Conservation (phyloP, 2,888 invertebrate genomes). For the Andrena bicolor region DNA sequence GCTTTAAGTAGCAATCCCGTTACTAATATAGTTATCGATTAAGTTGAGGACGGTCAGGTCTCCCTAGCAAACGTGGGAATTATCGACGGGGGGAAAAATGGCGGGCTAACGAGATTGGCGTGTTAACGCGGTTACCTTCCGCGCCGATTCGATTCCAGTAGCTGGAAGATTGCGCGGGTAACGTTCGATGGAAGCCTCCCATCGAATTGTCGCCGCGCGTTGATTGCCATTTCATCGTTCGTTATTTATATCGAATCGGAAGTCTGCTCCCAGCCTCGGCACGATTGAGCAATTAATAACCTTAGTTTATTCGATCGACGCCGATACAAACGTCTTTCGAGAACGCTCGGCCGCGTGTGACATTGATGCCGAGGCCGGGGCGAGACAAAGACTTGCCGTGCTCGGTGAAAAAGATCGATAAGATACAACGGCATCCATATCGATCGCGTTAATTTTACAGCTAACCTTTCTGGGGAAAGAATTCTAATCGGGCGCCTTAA, state of each 20-base stretch:
- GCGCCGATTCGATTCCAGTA: conserved; percentile 10
- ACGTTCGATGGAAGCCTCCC: background rate
- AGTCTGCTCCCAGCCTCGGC: conserved; percentile 10
- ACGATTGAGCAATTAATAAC: conserved; percentile 45
- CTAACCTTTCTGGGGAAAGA: conserved; percentile 24
- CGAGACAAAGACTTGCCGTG: conserved; percentile 10
- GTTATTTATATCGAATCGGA: conserved; percentile 46
- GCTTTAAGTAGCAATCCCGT: background rate
- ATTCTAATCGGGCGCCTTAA: conserved; percentile 18
- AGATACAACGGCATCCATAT: conserved; percentile 45
- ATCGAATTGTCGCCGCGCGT: conserved; percentile 5
- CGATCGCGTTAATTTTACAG: conserved; percentile 34
- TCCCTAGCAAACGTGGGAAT: conserved; percentile 48
- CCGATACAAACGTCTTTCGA: conserved; percentile 17
- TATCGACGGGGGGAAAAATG: conserved; percentile 37
- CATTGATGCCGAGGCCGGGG: conserved; percentile 35
- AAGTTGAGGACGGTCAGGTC: conserved; percentile 22
- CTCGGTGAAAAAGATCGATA: conserved; percentile 33
- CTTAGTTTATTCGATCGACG: conserved; percentile 15
- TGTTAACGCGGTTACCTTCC: conserved; percentile 29
- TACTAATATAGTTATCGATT: conserved; percentile 11
- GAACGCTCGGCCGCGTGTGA: conserved; percentile 31
- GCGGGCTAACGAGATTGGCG: conserved; percentile 39
- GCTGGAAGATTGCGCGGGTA: conserved; percentile 12
- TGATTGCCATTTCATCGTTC: conserved; percentile 14